Base-by-base conservation (phyloP, 1,140 invertebrate species). In the Drosophila sucinea region DNA sequence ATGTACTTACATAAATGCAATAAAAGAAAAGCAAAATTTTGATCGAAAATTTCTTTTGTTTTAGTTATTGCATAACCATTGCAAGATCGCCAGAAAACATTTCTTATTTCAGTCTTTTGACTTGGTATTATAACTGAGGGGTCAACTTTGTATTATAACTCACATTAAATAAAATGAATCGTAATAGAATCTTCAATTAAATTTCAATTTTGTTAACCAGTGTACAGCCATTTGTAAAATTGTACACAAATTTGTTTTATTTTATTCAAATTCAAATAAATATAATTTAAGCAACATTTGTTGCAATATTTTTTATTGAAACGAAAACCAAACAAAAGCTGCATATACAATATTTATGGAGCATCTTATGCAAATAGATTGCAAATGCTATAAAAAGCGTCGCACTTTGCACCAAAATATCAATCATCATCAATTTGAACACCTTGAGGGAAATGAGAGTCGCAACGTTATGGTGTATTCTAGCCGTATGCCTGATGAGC, bases 111-210 rank as follows among this genome's bases (percentile, higher is more conserved):
- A 17, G 17, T 17, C 17, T 17, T 17, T 17, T 17, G 17, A 17
- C 17, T 17, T 17, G 17, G 17, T 17, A 17, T 17, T 17, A 17
- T 17, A 17, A 17, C 17, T 17, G 17, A 17, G 17, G 17, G 17
- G 17, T 17, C 17, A 17, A 17, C 17, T 17, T 17, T 0, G 17
- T 17, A 17, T 17, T 17, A 17, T 17, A 17, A 17, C 17, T 17
- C 17, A 17, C 17, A 17, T 17, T 17, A 17, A 17, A 17, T 17
- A 17, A 17, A 17, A 17, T 17, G 17, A 17, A 17, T 0, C 17
- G 17, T 17, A 17, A 17, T 17, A 17, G 17, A 17, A 17, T 17
- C 17, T 17, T 40, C 35, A 32, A 58, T 44, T 29, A 66, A 78
- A 23, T 5, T 11, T 7, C 11, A 1, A 51, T 27, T 51, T 51